Conservation (phyloP, 1,140 invertebrate species). For the Palaemon carinicauda region DNA sequence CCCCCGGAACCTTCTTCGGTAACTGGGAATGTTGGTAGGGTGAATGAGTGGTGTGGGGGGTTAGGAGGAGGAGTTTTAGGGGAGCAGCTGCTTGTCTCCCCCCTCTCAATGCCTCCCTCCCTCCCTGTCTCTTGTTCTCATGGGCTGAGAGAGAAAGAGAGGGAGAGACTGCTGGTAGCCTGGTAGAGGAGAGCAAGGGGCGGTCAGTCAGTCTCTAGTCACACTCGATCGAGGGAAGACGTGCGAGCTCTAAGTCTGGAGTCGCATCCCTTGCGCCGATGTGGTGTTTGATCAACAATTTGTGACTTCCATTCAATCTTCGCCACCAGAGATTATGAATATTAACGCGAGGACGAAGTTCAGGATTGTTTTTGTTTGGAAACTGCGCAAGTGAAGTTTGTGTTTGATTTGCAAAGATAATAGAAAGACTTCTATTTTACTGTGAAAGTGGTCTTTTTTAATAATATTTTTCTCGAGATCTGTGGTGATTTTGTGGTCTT, state of each 20-base stretch:
- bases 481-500: neutral
- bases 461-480: no score
- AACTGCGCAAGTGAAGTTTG: no score
- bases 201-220: constrained; percentile 37
- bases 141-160: neutral
- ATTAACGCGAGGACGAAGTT: no score
- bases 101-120: neutral
- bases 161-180: neutral
- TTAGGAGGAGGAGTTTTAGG: no score
- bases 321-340: no score
- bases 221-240: neutral
- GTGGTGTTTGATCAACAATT: neutral
- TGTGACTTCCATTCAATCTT: neutral
- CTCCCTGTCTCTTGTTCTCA: neutral
- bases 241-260: neutral
- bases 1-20: no score
- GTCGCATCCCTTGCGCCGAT: neutral
- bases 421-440: no score
- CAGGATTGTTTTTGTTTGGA: no score
- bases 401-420: no score
- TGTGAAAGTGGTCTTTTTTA: no score
- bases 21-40: no score
- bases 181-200: neutral
- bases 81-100: neutral
- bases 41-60: no score